Evolutionary conservation across 2,113 vertebrate species (phyloP).

Genomic region (Psilopsiagon aurifrons): DNA sequence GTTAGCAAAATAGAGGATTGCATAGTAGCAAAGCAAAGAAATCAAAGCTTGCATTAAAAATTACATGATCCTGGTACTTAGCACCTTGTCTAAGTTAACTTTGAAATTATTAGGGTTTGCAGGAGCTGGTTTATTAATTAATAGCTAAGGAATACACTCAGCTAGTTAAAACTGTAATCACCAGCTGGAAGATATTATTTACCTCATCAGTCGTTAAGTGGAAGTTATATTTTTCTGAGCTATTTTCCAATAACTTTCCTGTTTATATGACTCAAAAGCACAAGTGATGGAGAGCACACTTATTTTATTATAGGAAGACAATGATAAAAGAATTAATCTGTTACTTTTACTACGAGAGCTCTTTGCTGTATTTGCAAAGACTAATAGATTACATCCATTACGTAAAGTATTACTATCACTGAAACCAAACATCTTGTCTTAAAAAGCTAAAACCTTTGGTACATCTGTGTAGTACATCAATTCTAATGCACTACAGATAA

Average conservation of each 20-base stretch:
- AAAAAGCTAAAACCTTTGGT: background rate
- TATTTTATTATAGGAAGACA: slow-evolving; percentile 16
- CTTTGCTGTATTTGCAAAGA: slow-evolving; percentile 53
- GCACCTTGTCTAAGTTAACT: slow-evolving; percentile 9
- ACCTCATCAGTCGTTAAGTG: slow-evolving; percentile 34
- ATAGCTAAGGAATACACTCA: slow-evolving; percentile 42
- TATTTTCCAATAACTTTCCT: slow-evolving; percentile 62
- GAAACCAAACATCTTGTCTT: slow-evolving; percentile 38
- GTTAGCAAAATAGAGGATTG: background rate
- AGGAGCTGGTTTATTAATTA: slow-evolving; percentile 29
- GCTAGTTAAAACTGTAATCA: slow-evolving; percentile 34
- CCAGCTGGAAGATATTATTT: slow-evolving; percentile 52
- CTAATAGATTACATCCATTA: slow-evolving; percentile 39
- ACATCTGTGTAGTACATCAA: background rate
- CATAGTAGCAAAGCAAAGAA: background rate
- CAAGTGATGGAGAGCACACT: background rate
- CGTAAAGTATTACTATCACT: background rate
- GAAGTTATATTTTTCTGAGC: slow-evolving; percentile 61
- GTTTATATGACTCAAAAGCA: slow-evolving; percentile 58
- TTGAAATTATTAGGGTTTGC: slow-evolving; percentile 2
- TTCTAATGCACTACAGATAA: background rate
- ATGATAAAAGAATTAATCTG: slow-evolving; percentile 5
- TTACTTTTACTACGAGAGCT: slow-evolving; percentile 44
- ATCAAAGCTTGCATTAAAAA: background rate
- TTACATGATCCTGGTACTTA: background rate